Conservation (phyloP, 2,888 invertebrate genomes). For the Harpagoxenus sublaevis region DNA sequence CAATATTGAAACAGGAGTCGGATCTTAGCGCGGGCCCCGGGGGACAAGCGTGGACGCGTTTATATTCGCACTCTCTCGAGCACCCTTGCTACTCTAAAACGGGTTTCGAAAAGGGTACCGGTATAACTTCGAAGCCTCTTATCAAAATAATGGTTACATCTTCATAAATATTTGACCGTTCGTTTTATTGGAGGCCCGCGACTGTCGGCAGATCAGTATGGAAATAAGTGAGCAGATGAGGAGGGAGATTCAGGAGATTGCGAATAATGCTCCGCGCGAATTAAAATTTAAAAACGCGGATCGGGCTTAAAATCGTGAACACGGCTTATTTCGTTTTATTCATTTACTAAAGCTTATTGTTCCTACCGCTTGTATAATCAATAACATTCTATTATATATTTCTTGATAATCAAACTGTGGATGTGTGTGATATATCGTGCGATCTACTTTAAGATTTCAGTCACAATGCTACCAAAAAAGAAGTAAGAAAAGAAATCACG, state of each 20-base stretch:
- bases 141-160: slow-evolving; percentile 86
- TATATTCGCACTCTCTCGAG: slow-evolving; percentile 83
- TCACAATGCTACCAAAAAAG: neutral
- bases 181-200: slow-evolving; percentile 76
- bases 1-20: slow-evolving; percentile 83
- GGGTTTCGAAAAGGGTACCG: slow-evolving; percentile 65
- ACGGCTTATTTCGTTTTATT: neutral
- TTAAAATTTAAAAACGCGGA: slow-evolving; percentile 41
- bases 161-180: slow-evolving; percentile 85
- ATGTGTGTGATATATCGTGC: neutral
- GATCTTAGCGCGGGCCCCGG: slow-evolving; percentile 78
- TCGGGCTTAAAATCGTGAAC: neutral
- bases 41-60: slow-evolving; percentile 83
- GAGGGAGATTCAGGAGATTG: slow-evolving; percentile 57
- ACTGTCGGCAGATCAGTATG: slow-evolving; percentile 85
- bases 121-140: slow-evolving; percentile 82
- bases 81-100: slow-evolving; percentile 69
- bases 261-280: slow-evolving; percentile 14
- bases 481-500: neutral
- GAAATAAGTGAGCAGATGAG: slow-evolving; percentile 77
- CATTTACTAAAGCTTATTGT: neutral
- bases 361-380: neutral
- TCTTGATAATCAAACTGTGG: neutral
- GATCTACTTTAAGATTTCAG: slow-evolving; percentile 40
- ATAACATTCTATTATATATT: neutral